Evolutionary conservation across 2,888 invertebrate genomes (phyloP), one percentile per base, ranked within the genome.

Genomic region (Anticlea derivata): DNA sequence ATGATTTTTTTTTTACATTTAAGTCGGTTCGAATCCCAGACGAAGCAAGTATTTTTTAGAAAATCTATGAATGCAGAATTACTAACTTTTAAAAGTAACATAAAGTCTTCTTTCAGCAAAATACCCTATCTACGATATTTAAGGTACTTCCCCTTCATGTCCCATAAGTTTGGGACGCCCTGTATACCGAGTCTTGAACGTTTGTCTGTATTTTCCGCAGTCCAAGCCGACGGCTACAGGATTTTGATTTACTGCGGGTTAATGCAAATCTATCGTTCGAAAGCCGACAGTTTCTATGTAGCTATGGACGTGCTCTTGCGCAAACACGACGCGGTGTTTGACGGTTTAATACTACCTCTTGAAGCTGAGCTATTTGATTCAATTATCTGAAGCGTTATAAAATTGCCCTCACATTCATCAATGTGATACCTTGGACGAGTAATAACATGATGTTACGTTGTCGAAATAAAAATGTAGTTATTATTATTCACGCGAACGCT

Each of bases 211-310:
- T 38, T 55, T 50, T 40, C 47, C 61, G 65, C 65, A 29, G 39
- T 40, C 22, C 22, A 45, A 50, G 68, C 66, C 70, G 65, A 67
- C 58, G 66, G 65, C 63, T 67, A 60, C 63, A 63, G 68, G 70
- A 74, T 75, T 81, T 80, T 87, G 85, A 87, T 85, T 87, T 85
- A 87, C 74, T 82, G 73, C 66, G 73, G 68, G 75, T 75, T 78
- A 80, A 83, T 83, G 82, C 78, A 83, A 83, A 86, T 80, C 76
- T 80, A 79, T 80, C 73, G 73, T 68, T 78, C 63, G 74, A 78
- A 73, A 78, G 73, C 66, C 68, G 65, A 61, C 64, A 52, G 69
- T 66, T 71, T 69, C 68, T 65, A 69, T 68, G 66, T 65, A 13
- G 63, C 56, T 43, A 56, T 55, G 44, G 50, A 58, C 57, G 63